Evolutionary conservation across 35 echinoderm and acorn worm species (phyloP), one percentile per base, ranked within the genome.

Genomic region (Apostichopus parvimensis): DNA sequence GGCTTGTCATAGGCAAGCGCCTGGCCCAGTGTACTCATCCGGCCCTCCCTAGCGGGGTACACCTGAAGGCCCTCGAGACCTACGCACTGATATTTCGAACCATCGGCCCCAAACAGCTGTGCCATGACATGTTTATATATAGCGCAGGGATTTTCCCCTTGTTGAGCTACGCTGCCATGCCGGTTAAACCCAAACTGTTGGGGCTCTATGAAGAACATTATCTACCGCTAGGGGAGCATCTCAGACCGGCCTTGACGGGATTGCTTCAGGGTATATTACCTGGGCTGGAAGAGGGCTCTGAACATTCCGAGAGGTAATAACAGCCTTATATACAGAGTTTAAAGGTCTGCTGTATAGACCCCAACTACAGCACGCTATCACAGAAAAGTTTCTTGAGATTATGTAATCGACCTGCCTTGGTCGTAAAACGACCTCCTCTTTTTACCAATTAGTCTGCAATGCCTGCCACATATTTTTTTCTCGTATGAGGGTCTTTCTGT

Each of bases 21-120:
- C 92, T 99, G 14, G 97, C 97, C n/a, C 97, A 99, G 88, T 99
- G 97, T 77, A 99, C 97, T 28, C 97, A 99, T 80, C 97, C 97
- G 53, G 97, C 97, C 54, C 95, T 99, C 13, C 97, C 97, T 14
- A 99, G 97, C 15, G 97, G 97, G 55, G 97, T 99, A 4, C 97
- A 99, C 54, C 97, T 99, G 79, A 99, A 96, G 91, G 97, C 97
- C 14, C 86, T 99, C 14, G 97, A 99, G 84, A 96, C 95, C 17
- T 99, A 99, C 89, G 91, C 95, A 13, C 83, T 99, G n/a, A 99
- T 99, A 68, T 99, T 99, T 82, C 90, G 88, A n/a, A 96, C 92
- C 91, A 96, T 96, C 9, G 95, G 95, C 14, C 95, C 95, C 57
- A 96, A 99, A 87, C 87, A 87, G 17, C 93, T 99, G 58, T 95